Evolutionary conservation across 2,888 invertebrate species (phyloP).

Genomic region (Drosophila parthenogenetica): DNA sequence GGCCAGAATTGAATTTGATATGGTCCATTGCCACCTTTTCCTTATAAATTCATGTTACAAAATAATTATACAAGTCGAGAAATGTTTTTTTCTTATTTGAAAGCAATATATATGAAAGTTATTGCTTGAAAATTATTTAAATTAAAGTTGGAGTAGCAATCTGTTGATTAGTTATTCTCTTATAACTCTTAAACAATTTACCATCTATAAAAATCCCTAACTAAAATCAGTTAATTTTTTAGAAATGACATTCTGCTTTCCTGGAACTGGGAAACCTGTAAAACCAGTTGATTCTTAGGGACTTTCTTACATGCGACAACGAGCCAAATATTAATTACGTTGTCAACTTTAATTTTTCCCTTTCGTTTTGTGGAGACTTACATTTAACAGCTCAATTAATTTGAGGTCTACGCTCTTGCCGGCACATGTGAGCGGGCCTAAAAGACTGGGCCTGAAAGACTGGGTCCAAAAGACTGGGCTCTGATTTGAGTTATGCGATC

Average conservation of each 20-base stretch:
- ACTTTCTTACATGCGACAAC: constrained; percentile 66
- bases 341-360: constrained; percentile 80
- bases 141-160: too few species aligned
- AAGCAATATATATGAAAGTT: too few species aligned
- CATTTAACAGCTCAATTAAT: constrained; percentile 81
- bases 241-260: constrained; percentile 2
- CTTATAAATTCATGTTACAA: constrained; percentile 10
- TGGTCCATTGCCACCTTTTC: constrained; percentile 51
- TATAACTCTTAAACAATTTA: too few species aligned
- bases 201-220: too few species aligned
- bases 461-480: constrained; percentile 42
- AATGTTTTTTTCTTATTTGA: constrained; percentile 4
- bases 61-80: neutral
- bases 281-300: constrained; percentile 58
- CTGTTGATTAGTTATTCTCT: too few species aligned
- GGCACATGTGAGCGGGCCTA: constrained; percentile 43
- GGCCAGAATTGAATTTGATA: constrained; percentile 55
- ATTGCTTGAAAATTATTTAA: too few species aligned
- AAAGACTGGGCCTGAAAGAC: constrained; percentile 36
- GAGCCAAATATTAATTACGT: constrained; percentile 80
- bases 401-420: constrained; percentile 47
- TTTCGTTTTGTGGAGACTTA: constrained; percentile 80
- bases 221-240: neutral
- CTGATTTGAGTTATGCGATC: constrained; percentile 75
- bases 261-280: constrained; percentile 48